A percentile compares a stretch with the other conserved stretches of the same genome.
These are phyloP conservation scores for Lutjanus campechanus DNA, from an alignment of 2,797 vertebrate genomes.

Conservation along the genomic window DNA sequence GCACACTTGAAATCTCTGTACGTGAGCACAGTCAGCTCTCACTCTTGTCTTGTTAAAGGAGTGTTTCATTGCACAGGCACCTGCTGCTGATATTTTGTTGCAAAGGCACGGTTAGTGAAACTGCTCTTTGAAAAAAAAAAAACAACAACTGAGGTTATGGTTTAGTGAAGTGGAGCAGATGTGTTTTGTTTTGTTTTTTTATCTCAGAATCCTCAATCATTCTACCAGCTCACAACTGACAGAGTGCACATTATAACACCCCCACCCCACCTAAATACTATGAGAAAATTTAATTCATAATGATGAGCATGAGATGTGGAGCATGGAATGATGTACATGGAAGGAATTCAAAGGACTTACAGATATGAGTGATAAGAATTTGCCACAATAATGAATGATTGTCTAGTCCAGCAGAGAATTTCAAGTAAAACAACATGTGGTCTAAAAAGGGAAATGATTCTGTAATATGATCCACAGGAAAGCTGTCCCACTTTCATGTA, in stretches of 20 bases:
- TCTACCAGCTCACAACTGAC: neutral
- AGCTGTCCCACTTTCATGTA: conserved; percentile 18
- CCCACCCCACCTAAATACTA: neutral
- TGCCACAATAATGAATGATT: no score
- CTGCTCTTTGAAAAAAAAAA: neutral
- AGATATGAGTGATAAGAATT: neutral
- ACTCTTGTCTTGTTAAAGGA: neutral
- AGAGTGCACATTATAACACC: neutral
- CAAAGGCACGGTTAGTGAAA: neutral
- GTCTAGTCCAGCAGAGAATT: neutral
- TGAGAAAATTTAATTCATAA: neutral
- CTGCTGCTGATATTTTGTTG: neutral
- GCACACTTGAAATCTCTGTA: conserved; percentile 17
- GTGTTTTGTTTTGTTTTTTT: neutral
- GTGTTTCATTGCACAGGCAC: neutral
- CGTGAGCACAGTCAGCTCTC: neutral
- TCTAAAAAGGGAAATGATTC: neutral
- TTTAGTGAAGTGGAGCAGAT: conserved; percentile 8
- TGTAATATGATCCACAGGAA: conserved; percentile 1
- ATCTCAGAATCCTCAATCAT: neutral
- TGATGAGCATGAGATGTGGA: no score
- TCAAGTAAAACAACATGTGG: neutral
- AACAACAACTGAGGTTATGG: neutral
- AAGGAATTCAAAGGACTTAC: neutral
- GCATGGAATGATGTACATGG: neutral